These are phyloP conservation scores for Xiphophorus maculatus DNA, from an alignment of 2,113 vertebrate species.

Conservation along the genomic window DNA sequence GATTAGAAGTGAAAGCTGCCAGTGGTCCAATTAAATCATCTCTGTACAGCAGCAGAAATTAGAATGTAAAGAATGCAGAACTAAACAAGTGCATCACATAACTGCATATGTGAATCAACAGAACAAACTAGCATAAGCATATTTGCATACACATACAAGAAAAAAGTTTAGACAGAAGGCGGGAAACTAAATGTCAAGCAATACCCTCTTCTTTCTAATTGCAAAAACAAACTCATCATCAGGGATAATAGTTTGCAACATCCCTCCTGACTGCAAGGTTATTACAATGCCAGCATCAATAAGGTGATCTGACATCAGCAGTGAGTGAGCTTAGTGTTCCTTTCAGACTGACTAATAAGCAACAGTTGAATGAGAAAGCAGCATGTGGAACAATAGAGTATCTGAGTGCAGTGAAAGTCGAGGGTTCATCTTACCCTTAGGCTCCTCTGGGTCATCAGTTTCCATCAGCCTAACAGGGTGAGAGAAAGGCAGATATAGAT, in stretches of 20 bases:
- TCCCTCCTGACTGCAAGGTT: constrained; percentile 10
- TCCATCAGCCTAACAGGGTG: constrained; percentile 65
- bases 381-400: constrained; percentile 49
- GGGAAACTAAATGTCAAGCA: not conserved
- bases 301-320: constrained; percentile 51
- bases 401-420: constrained; percentile 55
- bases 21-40: not conserved
- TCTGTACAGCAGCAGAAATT: not conserved
- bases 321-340: constrained; percentile 51
- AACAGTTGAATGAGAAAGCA: constrained; percentile 27
- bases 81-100: not conserved
- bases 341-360: constrained; percentile 34
- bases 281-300: constrained; percentile 33
- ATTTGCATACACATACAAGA: not conserved
- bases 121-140: not conserved
- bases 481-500: constrained; percentile 39
- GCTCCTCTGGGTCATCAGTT: constrained; percentile 66
- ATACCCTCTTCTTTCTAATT: not conserved
- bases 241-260: constrained; percentile 1
- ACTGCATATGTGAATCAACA: not conserved
- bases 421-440: constrained; percentile 76
- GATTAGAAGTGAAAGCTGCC: not conserved
- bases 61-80: not conserved
- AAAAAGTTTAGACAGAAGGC: not conserved
- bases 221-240: not conserved